Base-by-base conservation (phyloP, 2,797 vertebrate species). In the Pterois miles region DNA sequence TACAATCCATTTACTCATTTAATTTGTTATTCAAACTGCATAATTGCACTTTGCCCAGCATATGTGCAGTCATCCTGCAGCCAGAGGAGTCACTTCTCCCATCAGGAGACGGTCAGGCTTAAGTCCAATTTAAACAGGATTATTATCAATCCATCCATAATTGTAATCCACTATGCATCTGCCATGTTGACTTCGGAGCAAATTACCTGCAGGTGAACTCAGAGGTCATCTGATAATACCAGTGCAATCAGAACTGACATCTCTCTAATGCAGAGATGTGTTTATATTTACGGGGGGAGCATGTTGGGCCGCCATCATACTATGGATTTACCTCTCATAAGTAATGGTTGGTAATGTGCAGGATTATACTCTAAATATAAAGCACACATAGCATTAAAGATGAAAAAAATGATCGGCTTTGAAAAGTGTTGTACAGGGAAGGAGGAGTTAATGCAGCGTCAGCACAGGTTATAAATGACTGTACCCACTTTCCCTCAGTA, bases 51-150 rank as follows among this genome's bases (percentile, higher is more conserved):
- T 71, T 1, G 57, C 13, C 23, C 36, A 69, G 67, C 34, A 63
- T 65, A 53, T 29, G 50, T 71, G 36, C 66, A 48, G 11, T 43
- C 54, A 20, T 13, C 62, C 18, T 33, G 29, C 43, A 52, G 58
- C 65, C 34, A 27, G 40, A 66, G 70, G 40, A 71, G 68, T 80
- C 72, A 74, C 3, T 58, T 65, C 22, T 9, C 34, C 73, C 25
- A 34, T 65, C 72, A 80, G 29, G 64, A 85, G 31, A 53, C 53
- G 16, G 33, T 50, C 40, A 48, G 60, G 67, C 64, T 56, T 18
- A 16, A 78, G 68, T 88, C 80, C 66, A 84, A 71, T 83, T 82
- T 76, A 78, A 78, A 83, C 78, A 25, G 76, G 69, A 88, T 90
- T 80, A 84, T 83, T 65, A 82, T 76, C 64, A 70, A 20, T 78